Percentiles rank a stretch among this genome's conserved stretches.
Conservation (phyloP, 2,797 vertebrate species). For the Tragopan temminckii region DNA sequence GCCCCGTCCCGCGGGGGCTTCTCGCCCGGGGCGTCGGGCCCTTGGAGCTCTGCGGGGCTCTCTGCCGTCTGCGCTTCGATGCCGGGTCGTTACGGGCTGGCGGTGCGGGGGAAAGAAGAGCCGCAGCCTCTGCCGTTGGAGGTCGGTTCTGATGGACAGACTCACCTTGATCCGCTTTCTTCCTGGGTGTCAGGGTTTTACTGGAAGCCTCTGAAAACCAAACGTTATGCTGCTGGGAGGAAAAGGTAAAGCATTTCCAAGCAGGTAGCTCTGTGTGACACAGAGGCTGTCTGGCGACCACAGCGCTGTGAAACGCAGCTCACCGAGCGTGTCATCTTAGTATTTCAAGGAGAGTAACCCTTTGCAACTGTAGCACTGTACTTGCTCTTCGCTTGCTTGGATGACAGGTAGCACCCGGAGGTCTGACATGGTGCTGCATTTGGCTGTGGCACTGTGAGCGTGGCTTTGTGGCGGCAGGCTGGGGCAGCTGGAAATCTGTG, state of each 20-base stretch:
- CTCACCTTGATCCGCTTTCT: conserved; percentile 28
- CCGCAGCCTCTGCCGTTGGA: background rate
- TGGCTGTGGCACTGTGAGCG: no score
- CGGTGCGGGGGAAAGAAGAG: background rate
- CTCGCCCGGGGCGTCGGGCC: background rate
- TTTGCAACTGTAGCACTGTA: fast-evolving
- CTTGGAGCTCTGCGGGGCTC: background rate
- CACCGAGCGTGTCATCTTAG: fast-evolving
- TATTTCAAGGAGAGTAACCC: background rate
- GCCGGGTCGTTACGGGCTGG: background rate
- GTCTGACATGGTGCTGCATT: background rate
- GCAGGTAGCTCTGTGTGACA: background rate
- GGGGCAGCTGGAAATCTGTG: background rate
- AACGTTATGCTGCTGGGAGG: background rate
- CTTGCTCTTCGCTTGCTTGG: fast-evolving
- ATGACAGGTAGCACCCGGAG: fast-evolving
- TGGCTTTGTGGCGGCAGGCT: background rate
- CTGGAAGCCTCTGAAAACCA: background rate
- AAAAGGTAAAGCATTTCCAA: background rate
- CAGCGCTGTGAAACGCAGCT: background rate
- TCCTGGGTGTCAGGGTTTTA: background rate
- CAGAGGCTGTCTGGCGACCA: fast-evolving
- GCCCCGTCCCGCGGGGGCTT: background rate
- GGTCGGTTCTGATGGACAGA: background rate
- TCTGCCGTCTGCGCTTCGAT: no score